Evolutionary conservation across 2,797 vertebrate genomes (phyloP), one percentile per base, ranked within the genome.

Genomic region (Acrossocheilus wenchowensis): DNA sequence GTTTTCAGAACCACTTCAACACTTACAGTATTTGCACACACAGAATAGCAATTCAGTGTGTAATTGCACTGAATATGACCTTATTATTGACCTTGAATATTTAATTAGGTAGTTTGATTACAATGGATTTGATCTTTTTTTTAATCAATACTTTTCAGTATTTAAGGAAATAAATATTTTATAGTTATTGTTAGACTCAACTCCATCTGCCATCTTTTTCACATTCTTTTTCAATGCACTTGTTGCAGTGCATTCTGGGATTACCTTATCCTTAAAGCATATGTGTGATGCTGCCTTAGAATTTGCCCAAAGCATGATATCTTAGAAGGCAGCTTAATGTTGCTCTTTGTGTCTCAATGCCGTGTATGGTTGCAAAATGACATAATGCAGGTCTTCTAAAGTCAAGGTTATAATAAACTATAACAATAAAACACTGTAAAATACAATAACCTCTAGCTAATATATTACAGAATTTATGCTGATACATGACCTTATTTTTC

Each of bases 1-100:
- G 57, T 83, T 87, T 74, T 84, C 66, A 73, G 23, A 78, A 73
- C 43, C 60, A 73, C 64, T 71, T 72, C 75, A 87, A 36, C 34
- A 17, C 36, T 64, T 60, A 45, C n/a, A 62, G 39, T 73, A 30
- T 39, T 23, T 62, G 39, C 50, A 60, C 26, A 83, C 54, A 74
- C 12, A n/a, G 21, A 23, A 75, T 8, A 48, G 14, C 54, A 79
- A 54, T 19, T 54, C 19, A 23, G 2, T 8, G 48, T 54, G n/a
- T 4, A 74, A 78, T 11, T 57, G 30, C 19, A 12, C 36, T 45
- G 36, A 62, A 43, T 79, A 62, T 17, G 14, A 15, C 36, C 19
- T 71, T 6, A 72, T 71, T 6, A 72, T n/a, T 72, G 41, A n/a
- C 21, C 12, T 39, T 78, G 34, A 23, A 39, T 79, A 26, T 78